These are phyloP conservation scores for Diabrotica balteata DNA, from an alignment of 2,888 invertebrate genomes.

Conservation along the genomic window DNA sequence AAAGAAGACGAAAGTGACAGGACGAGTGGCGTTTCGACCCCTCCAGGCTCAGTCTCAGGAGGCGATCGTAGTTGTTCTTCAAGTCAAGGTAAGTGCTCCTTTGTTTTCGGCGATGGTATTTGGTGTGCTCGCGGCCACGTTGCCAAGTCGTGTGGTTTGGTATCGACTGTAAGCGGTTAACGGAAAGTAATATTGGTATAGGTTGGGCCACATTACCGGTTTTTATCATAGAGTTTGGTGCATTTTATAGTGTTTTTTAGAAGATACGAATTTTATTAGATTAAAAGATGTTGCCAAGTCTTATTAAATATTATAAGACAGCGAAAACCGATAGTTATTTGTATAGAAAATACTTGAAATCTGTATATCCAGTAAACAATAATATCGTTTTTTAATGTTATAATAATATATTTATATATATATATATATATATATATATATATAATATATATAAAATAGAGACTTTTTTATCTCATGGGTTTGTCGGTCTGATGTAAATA, in stretches of 20 bases:
- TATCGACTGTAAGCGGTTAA: neutral
- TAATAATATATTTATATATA: too few species aligned
- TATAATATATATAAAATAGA: too few species aligned
- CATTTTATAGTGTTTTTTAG: neutral
- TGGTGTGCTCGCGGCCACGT: constrained; percentile 2
- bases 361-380: too few species aligned
- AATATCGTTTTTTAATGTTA: too few species aligned
- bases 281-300: neutral
- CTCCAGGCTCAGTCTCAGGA: constrained; percentile 61
- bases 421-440: too few species aligned
- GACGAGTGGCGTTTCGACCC: constrained; percentile 59
- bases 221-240: neutral
- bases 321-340: too few species aligned
- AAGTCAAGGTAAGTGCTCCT: constrained; percentile 59
- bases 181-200: neutral
- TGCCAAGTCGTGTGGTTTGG: constrained; percentile 7
- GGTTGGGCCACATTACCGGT: neutral
- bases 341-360: too few species aligned
- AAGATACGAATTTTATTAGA: neutral
- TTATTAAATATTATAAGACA: neutral
- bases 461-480: too few species aligned
- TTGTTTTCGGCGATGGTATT: constrained; percentile 12
- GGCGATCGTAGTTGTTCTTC: constrained; percentile 56
- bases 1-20: constrained; percentile 59
- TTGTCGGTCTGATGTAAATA: too few species aligned